These are phyloP conservation scores for Chironomus tentans DNA, from an alignment of 2,888 invertebrate species.

Conservation along the genomic window DNA sequence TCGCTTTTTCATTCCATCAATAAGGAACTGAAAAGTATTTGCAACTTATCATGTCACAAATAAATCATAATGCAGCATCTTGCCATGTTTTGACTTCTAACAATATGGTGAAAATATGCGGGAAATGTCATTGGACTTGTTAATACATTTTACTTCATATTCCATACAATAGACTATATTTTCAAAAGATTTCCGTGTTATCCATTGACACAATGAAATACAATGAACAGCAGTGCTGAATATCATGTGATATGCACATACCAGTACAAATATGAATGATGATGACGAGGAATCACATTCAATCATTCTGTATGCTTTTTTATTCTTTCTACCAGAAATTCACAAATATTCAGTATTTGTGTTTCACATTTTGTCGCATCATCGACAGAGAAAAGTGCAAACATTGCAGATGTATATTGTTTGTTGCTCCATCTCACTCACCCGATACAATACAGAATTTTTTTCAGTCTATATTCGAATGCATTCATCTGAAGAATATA, in stretches of 20 bases:
- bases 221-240: not conserved
- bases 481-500: not conserved
- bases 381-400: not conserved
- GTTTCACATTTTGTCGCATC: not conserved
- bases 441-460: not conserved
- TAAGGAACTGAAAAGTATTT: too few species aligned
- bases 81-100: too few species aligned
- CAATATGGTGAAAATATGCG: too few species aligned
- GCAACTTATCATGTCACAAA: too few species aligned
- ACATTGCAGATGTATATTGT: not conserved
- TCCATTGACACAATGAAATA: not conserved
- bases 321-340: not conserved
- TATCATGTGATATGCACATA: not conserved
- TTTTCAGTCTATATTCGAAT: not conserved
- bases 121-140: not conserved
- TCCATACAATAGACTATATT: not conserved
- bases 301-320: not conserved
- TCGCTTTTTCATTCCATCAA: too few species aligned
- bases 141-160: not conserved
- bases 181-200: not conserved
- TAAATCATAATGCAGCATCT: too few species aligned
- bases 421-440: not conserved
- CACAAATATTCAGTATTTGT: not conserved
- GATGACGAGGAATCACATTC: not conserved
- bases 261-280: not conserved